Conservation (phyloP, 2,797 vertebrate species). For the Sebastolobus alascanus region DNA sequence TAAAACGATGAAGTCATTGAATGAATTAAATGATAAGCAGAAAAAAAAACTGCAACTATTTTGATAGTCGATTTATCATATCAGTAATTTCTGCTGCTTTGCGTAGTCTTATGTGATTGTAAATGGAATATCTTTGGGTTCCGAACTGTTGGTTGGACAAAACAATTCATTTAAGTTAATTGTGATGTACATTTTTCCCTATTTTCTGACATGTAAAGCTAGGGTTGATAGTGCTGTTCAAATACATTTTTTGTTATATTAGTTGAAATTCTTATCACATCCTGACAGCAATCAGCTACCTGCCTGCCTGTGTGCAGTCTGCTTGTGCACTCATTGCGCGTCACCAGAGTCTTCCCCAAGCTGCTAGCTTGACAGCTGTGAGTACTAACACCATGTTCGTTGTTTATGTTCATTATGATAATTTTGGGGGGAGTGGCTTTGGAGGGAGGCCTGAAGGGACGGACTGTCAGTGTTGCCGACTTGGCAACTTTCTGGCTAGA, state of each 20-base stretch:
- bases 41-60: neutral
- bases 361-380: too few species aligned
- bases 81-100: neutral
- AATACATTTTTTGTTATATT: too few species aligned
- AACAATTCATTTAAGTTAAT: neutral
- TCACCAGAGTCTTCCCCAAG: too few species aligned
- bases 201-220: neutral
- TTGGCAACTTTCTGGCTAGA: accelerated
- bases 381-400: too few species aligned
- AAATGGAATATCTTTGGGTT: neutral
- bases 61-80: neutral
- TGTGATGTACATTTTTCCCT: neutral
- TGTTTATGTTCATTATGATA: too few species aligned
- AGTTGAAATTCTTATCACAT: too few species aligned
- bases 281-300: too few species aligned
- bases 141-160: neutral
- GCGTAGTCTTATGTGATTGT: neutral
- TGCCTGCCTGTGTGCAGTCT: too few species aligned
- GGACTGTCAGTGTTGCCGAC: too few species aligned
- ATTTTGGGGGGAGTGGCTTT: too few species aligned
- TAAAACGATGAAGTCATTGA: neutral
- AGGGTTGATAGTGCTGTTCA: too few species aligned
- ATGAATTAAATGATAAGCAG: neutral
- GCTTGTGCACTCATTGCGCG: too few species aligned
- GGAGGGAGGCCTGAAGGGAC: accelerated